phyloP scores from a whole-genome alignment of 1,140 invertebrate genomes.

The Drosophila kepulauana region DNA sequence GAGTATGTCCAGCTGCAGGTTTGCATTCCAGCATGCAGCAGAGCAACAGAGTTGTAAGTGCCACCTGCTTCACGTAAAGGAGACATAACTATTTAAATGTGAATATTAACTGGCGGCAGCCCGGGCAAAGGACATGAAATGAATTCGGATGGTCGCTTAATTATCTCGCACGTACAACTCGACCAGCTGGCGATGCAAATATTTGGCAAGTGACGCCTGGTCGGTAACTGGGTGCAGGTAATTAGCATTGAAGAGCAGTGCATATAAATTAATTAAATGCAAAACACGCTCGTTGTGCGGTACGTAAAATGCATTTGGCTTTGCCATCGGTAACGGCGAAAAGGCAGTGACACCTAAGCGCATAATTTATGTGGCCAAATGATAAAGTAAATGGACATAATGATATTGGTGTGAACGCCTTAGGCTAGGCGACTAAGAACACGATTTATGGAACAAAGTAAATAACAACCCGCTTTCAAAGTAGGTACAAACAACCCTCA shows the following conservation, averaged over 20 bases:
- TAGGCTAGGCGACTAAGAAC: slow-evolving; percentile 52
- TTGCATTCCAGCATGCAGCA: slow-evolving; percentile 26
- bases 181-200: slow-evolving; percentile 58
- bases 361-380: slow-evolving; percentile 59
- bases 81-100: slow-evolving; percentile 36
- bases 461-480: slow-evolving; percentile 1
- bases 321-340: not conserved
- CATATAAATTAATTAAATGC: slow-evolving; percentile 63
- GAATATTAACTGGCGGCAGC: slow-evolving; percentile 37
- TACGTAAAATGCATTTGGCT: slow-evolving; percentile 42
- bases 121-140: slow-evolving; percentile 44
- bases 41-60: slow-evolving; percentile 3
- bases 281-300: slow-evolving; percentile 48
- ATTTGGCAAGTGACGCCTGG: slow-evolving; percentile 63
- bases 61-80: slow-evolving; percentile 16
- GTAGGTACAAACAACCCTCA: slow-evolving; percentile 52
- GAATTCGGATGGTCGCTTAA: slow-evolving; percentile 67
- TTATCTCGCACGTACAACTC: slow-evolving; percentile 57
- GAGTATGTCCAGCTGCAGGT: slow-evolving; percentile 11
- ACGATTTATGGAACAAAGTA: slow-evolving; percentile 62
- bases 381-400: slow-evolving; percentile 59
- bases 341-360: slow-evolving; percentile 17
- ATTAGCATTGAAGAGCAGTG: slow-evolving; percentile 39
- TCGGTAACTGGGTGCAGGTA: not conserved
- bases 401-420: slow-evolving; percentile 40